Base-by-base conservation (phyloP, 30 jellyfish, hydroid and myxozoan genomes). In the Turritopsis dohrnii region DNA sequence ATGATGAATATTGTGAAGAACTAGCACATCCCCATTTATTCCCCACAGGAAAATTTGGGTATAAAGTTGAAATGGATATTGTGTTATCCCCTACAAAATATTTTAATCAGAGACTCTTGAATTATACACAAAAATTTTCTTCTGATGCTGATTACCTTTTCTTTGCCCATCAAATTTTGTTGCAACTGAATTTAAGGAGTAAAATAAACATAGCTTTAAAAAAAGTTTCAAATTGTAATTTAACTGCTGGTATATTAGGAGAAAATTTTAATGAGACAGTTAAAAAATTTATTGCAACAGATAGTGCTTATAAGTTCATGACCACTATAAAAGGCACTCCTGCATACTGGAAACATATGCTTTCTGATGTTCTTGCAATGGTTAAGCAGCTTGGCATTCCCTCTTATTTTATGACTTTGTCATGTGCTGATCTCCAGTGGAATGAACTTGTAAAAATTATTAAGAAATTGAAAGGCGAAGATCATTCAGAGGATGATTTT, bases 1-100 rank as follows among this genome's bases (percentile, higher is more conserved):
- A 74, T 29, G 82, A 74, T 22, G 82, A 74, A 74, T 22, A 22
- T 22, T 8, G 82, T 74, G 82, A 74, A 30, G 60, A 22, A 29
- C 82, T 74, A 5, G 82, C 82, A 22, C 82, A 74, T 28, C 82
- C 82, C 31, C 82, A 74, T 74, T 74, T 74, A 74, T 74, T 74
- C 31, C 82, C 82, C 7, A 5, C 52, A 5, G 82, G 82, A n/a
- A 74, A 28, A 28, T 74, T 22, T 74, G 85, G 85, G 29, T 79
- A 1, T 13, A 29, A 29, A 77, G 41, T 20, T 21, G 25, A 21
- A 79, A 5, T 3, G 83, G 53, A 19, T 16, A 16, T 22, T 5
- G 31, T 5, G 7, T 29, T 28, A 79, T 19, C 53, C 31, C 85
- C 22, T 7, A 22, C n/a, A 53, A 60, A 28, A 52, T 53, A 28